Conservation (phyloP, 2,113 vertebrate genomes). For the Haemorhous mexicanus region DNA sequence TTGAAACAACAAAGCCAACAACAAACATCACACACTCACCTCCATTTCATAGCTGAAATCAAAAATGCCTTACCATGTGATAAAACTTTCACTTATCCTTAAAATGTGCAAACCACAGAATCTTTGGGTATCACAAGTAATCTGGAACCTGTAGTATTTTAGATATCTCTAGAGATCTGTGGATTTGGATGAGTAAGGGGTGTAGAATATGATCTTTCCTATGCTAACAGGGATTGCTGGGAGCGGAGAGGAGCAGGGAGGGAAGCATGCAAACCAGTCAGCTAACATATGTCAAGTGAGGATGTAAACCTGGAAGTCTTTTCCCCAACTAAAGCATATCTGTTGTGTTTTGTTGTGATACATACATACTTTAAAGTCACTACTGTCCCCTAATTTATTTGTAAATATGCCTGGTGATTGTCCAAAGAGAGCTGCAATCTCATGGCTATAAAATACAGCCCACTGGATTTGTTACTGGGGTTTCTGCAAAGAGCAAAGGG, state of each 20-base stretch:
- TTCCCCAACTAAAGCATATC: background rate
- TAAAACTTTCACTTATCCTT: background rate
- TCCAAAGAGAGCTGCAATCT: background rate
- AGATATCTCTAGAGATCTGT: background rate
- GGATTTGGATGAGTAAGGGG: background rate
- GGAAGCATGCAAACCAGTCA: background rate
- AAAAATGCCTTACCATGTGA: background rate
- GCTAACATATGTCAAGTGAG: rapidly evolving
- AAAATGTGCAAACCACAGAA: background rate
- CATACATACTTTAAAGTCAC: background rate
- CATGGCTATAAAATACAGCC: background rate
- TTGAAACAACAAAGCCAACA: background rate
- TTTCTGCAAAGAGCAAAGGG: background rate
- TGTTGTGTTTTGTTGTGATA: background rate
- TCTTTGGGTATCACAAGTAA: background rate
- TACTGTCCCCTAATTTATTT: background rate
- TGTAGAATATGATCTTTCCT: background rate
- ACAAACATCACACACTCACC: background rate
- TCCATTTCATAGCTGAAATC: background rate
- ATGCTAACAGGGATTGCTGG: background rate
- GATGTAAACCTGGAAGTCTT: background rate
- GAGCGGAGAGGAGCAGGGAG: background rate
- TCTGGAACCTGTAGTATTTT: background rate
- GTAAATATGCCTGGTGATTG: background rate
- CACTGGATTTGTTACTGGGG: background rate